Evolutionary conservation across 2,113 vertebrate genomes (phyloP), one percentile per base, ranked within the genome.

Genomic region (Abramis brama): DNA sequence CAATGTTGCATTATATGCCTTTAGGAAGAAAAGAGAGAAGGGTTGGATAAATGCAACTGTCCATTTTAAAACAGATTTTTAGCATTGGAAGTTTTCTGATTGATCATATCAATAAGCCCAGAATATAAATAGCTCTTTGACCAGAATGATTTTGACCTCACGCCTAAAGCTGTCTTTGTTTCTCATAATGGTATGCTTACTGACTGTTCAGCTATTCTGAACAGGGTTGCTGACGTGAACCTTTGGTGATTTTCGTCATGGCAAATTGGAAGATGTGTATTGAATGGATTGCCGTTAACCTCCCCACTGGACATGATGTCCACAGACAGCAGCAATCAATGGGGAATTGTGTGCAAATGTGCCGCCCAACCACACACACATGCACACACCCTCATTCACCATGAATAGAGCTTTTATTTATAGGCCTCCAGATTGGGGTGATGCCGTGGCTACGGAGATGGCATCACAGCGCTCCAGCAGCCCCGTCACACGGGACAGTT

Each of bases 321-420:
- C 55, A 33, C 77, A 60, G 39, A 12, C 52, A 39, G 55, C 10
- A 23, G 8, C 17, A 79, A 60, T 60, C 77, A 79, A 79, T 79
- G 55, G 77, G 21, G 77, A 79, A 79, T 60, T 59, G 52, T 79
- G 30, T 60, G 55, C 55, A 79, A 60, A 79, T 57, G 33, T 60
- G 55, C 77, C 33, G 1, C 15, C 74, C 47, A 52, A 76, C 75
- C 47, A 13, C 74, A 27, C 45, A 27, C 25, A 47, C 39, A 43
- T 25, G 9, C 45, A 25, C 45, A 21, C 33, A 39, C 30, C 7
- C 70, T 19, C 74, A 52, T 30, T 27, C 74, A 52, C 47, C 47
- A 30, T 79, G 77, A 79, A 79, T 79, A 39, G 77, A n/a, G 55
- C 77, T 79, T 60, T 79, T 79, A 79, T 79, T 60, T 60, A 33